Evolutionary conservation across 2,797 vertebrate genomes (phyloP).

Genomic region (Aselliscus stoliczkanus): DNA sequence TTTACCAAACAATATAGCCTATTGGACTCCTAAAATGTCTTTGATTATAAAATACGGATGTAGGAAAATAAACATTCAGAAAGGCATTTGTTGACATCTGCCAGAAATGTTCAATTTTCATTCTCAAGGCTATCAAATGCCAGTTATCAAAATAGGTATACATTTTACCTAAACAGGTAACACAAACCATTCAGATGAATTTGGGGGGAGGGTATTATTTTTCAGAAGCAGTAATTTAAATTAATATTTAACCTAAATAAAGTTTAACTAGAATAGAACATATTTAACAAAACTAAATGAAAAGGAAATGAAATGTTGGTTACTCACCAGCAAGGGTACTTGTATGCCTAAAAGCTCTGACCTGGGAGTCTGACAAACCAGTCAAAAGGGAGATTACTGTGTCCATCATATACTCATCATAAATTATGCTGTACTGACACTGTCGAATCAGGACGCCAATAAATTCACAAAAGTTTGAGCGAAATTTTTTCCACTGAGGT

Average conservation of each 20-base stretch:
- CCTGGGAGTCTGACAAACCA: slow-evolving; percentile 98
- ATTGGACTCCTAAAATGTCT: background rate
- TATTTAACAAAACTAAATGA: background rate
- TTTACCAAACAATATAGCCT: background rate
- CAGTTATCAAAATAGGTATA: background rate
- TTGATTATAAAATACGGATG: slow-evolving; percentile 7
- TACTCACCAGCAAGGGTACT: slow-evolving; percentile 95
- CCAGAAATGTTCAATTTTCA: slow-evolving; percentile 42
- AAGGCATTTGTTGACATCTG: background rate
- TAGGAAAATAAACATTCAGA: background rate
- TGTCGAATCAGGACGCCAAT: slow-evolving; percentile 98
- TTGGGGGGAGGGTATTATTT: background rate
- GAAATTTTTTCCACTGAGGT: slow-evolving; percentile 99
- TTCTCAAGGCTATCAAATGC: slow-evolving; percentile 12
- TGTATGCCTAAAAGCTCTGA: slow-evolving; percentile 99
- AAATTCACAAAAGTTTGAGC: slow-evolving; percentile 99
- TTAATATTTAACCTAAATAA: background rate
- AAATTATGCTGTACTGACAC: slow-evolving; percentile 99
- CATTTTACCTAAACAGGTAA: background rate
- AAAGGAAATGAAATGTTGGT: background rate
- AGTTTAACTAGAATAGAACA: slow-evolving; percentile 7
- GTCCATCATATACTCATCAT: slow-evolving; percentile 99
- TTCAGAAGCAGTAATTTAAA: slow-evolving; percentile 3
- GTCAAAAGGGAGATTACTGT: slow-evolving; percentile 99
- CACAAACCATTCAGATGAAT: slow-evolving; percentile 19